Percentiles rank a stretch among this genome's conserved stretches.
Evolutionary conservation across 2,888 invertebrate genomes (phyloP).

Genomic region (Epinotia nisella): DNA sequence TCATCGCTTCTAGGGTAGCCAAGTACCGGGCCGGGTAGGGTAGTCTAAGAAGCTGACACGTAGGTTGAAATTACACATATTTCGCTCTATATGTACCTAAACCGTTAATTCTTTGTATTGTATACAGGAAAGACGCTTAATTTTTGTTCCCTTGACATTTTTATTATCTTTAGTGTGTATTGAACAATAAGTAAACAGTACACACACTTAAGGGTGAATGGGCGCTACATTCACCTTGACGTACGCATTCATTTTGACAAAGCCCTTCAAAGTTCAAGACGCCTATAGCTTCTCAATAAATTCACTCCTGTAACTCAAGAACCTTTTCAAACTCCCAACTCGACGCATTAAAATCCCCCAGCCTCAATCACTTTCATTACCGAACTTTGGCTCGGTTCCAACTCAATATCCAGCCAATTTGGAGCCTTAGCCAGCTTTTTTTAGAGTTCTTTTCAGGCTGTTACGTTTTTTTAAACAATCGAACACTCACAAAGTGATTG

Average conservation of each 20-base stretch:
- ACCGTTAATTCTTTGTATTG: too few relatives aligned
- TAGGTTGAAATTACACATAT: too few relatives aligned
- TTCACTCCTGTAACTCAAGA: slow-evolving; percentile 19
- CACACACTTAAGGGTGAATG: neutral
- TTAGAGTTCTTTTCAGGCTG: slow-evolving; percentile 7
- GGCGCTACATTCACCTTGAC: neutral
- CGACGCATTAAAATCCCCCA: slow-evolving; percentile 37
- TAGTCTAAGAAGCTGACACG: too few relatives aligned
- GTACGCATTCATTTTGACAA: slow-evolving; percentile 19
- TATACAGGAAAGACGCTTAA: too few relatives aligned
- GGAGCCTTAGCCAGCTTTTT: slow-evolving; percentile 21
- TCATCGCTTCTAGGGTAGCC: too few relatives aligned
- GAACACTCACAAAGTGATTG: slow-evolving; percentile 39
- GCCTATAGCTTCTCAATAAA: slow-evolving; percentile 29
- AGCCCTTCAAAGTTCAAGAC: slow-evolving; percentile 16
- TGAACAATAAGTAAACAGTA: too few relatives aligned
- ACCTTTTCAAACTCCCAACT: slow-evolving; percentile 32
- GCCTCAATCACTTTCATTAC: slow-evolving; percentile 42
- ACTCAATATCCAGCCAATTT: slow-evolving; percentile 37
- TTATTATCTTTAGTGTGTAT: too few relatives aligned
- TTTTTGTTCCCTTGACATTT: too few relatives aligned
- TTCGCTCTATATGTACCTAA: too few relatives aligned
- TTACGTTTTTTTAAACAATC: slow-evolving; percentile 30
- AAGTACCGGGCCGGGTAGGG: too few relatives aligned
- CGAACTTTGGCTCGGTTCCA: slow-evolving; percentile 38